Evolutionary conservation across 92 coral and sea anemone species (phyloP).

Genomic region (Siderastrea radians): DNA sequence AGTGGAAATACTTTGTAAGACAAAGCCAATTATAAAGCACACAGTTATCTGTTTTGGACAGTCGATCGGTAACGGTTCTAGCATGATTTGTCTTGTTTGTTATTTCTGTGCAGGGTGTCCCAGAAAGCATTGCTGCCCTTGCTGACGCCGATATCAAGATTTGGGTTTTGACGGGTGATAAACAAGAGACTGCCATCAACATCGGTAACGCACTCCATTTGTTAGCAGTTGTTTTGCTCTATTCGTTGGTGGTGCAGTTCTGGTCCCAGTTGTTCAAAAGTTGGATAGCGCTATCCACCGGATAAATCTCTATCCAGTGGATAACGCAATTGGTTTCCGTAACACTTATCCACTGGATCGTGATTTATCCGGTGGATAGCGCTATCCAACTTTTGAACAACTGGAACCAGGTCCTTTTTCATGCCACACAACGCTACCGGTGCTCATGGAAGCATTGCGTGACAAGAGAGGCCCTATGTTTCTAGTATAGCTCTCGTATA

Average conservation of each 20-base stretch:
- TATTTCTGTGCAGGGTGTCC: constrained; percentile 82
- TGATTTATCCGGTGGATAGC: too few relatives aligned
- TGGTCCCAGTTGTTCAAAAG: background rate
- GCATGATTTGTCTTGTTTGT: background rate
- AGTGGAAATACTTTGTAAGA: too few relatives aligned
- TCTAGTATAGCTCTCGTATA: background rate
- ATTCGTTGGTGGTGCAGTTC: background rate
- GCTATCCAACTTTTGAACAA: too few relatives aligned
- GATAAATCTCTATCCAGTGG: too few relatives aligned
- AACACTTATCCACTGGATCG: too few relatives aligned
- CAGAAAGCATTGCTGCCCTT: constrained; percentile 97
- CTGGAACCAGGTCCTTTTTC: too few relatives aligned
- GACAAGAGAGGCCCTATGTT: background rate
- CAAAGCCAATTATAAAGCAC: too few relatives aligned
- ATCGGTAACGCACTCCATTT: constrained; percentile 69
- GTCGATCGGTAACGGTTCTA: background rate
- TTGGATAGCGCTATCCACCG: too few relatives aligned
- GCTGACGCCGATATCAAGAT: constrained; percentile 99
- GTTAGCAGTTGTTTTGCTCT: background rate
- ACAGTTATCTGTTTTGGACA: too few relatives aligned
- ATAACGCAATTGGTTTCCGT: too few relatives aligned
- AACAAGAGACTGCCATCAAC: constrained; percentile 98
- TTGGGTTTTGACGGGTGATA: constrained; percentile 99
- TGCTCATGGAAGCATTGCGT: background rate
- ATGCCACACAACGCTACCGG: background rate